Percentiles rank a stretch among this genome's conserved stretches.
Evolutionary conservation across 2,113 vertebrate species (phyloP).

Genomic region (Stigmatopora nigra): DNA sequence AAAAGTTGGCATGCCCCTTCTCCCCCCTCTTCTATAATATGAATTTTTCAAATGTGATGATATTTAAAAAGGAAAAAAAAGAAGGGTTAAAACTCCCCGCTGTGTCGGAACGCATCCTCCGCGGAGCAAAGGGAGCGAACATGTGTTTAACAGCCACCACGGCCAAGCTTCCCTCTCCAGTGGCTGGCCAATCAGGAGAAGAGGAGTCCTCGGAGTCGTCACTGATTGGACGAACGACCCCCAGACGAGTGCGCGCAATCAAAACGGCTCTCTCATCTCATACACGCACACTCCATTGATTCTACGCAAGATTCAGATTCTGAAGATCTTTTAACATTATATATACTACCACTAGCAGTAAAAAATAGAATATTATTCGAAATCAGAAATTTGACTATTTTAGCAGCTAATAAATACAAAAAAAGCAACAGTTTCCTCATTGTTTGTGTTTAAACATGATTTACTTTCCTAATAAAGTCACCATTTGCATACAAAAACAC

Average conservation of each 20-base stretch:
- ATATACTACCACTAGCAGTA: neutral
- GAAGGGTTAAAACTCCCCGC: neutral
- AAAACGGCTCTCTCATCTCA: too few species aligned
- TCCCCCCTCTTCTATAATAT: neutral
- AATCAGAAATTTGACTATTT: too few species aligned
- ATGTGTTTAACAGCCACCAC: slow-evolving; percentile 81
- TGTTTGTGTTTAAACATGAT: too few species aligned
- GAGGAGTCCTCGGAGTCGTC: slow-evolving; percentile 67
- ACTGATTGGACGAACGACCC: slow-evolving; percentile 79
- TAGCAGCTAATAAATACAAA: too few species aligned
- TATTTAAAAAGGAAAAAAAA: neutral
- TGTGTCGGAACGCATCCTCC: slow-evolving; percentile 67
- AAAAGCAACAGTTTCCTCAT: too few species aligned
- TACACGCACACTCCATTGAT: neutral
- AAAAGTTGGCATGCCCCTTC: neutral
- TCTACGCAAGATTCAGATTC: neutral
- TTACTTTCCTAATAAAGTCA: too few species aligned
- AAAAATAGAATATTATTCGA: too few species aligned
- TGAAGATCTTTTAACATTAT: neutral
- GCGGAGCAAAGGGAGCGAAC: slow-evolving; percentile 71
- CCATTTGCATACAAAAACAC: too few species aligned
- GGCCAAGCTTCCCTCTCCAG: slow-evolving; percentile 76
- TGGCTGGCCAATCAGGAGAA: slow-evolving; percentile 77
- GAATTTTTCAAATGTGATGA: neutral
- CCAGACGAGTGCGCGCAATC: slow-evolving; percentile 54